phyloP scores from a whole-genome alignment of 1,140 invertebrate genomes.

The Lethrus apterus region DNA sequence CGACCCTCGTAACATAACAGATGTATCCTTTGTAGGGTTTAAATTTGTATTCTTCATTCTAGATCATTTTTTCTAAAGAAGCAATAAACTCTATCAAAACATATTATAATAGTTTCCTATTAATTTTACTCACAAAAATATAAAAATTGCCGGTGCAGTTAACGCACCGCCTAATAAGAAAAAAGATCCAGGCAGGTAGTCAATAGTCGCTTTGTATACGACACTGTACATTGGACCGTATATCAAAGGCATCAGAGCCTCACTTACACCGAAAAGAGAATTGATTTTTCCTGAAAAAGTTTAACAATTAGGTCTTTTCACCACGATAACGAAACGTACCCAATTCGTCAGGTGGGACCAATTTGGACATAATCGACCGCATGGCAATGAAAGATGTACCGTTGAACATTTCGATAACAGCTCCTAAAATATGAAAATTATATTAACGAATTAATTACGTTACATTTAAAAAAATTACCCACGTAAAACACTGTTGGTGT shows the following conservation, averaged over 20 bases:
- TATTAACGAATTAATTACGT: neutral
- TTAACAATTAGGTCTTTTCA: constrained; percentile 11
- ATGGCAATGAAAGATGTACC: constrained; percentile 72
- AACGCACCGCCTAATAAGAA: constrained; percentile 67
- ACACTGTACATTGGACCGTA: constrained; percentile 72
- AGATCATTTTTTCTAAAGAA: too few species aligned
- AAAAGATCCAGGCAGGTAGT: constrained; percentile 67
- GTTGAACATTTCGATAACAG: constrained; percentile 65
- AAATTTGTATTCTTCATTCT: too few species aligned
- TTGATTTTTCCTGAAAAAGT: constrained; percentile 65
- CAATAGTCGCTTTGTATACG: constrained; percentile 61
- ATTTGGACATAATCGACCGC: constrained; percentile 68
- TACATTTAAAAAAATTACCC: constrained; percentile 31
- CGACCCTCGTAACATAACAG: too few species aligned
- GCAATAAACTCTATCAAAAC: too few species aligned
- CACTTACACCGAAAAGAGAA: constrained; percentile 70
- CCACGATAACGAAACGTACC: constrained; percentile 42
- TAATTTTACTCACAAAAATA: constrained; percentile 61
- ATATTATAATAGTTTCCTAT: neutral
- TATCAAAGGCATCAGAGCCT: constrained; percentile 68
- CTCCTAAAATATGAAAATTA: constrained; percentile 46
- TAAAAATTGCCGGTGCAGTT: constrained; percentile 64
- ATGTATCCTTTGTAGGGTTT: too few species aligned
- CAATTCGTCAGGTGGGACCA: constrained; percentile 61
- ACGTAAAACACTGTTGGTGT: constrained; percentile 41